Evolutionary conservation across 2,888 invertebrate genomes (phyloP).

Genomic region (Drosophila mimetica): DNA sequence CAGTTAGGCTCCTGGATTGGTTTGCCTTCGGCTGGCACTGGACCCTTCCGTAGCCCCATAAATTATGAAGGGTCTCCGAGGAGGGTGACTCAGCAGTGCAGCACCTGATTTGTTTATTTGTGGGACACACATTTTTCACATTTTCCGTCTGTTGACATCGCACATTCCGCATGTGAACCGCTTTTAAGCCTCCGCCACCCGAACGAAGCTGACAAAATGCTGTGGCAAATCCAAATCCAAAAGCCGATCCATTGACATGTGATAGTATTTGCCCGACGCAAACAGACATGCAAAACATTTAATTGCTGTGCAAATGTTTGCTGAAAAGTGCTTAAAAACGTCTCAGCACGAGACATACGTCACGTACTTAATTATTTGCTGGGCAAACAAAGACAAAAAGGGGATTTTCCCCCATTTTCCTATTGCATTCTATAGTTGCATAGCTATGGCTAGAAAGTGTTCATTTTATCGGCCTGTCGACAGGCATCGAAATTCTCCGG

Average conservation of each 20-base stretch:
- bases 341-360: conserved; percentile 12
- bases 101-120: conserved; percentile 75
- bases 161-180: conserved; percentile 31
- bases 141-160: conserved; percentile 55
- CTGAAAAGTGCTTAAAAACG: conserved; percentile 28
- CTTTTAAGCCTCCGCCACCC: conserved; percentile 1
- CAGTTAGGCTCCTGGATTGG: conserved; percentile 53
- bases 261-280: conserved; percentile 28
- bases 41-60: conserved; percentile 48
- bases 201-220: conserved; percentile 43
- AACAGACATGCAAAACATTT: conserved; percentile 32
- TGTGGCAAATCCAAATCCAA: conserved; percentile 20
- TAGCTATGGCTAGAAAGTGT: neutral
- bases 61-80: conserved; percentile 63
- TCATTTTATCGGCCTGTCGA: neutral
- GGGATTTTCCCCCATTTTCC: neutral
- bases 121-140: conserved; percentile 56
- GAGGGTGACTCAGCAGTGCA: too few species aligned
- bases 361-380: conserved; percentile 56
- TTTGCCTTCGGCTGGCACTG: neutral
- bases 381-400: conserved; percentile 1
- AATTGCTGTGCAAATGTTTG: conserved; percentile 61
- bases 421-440: conserved; percentile 28
- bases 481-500: neutral
- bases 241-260: conserved; percentile 16